Conservation (phyloP, 2,888 invertebrate genomes). For the Choreutis nemorana region DNA sequence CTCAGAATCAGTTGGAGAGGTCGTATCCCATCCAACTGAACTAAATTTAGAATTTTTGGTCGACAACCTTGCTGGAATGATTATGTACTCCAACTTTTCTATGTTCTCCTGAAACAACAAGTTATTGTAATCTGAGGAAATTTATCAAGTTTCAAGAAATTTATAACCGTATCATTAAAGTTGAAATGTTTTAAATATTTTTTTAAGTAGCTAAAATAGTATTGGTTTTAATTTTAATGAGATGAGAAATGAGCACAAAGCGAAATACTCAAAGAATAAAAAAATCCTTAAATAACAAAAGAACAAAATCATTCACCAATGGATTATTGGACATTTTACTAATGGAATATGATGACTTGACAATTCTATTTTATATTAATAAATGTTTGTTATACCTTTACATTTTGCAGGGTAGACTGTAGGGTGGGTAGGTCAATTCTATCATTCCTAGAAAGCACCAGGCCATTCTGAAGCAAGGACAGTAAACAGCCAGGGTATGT, state of each 20-base stretch:
- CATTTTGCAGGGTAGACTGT: conserved; percentile 30
- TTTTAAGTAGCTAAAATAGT: no score
- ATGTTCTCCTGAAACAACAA: conserved; percentile 29
- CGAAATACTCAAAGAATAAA: no score
- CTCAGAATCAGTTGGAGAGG: conserved; percentile 44
- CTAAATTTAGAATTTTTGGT: conserved; percentile 35
- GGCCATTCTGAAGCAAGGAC: conserved; percentile 32
- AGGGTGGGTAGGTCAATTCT: conserved; percentile 30
- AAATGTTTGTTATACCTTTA: conserved; percentile 27
- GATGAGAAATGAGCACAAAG: no score
- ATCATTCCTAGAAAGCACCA: conserved; percentile 25
- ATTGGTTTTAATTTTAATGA: no score
- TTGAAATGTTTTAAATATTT: no score
- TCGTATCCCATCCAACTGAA: conserved; percentile 33
- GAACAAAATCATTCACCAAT: no score
- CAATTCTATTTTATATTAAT: neutral
- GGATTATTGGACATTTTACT: neutral
- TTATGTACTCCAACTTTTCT: conserved; percentile 44
- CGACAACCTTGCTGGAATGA: conserved; percentile 38
- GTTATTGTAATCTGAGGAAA: no score
- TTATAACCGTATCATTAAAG: no score
- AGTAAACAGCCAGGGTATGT: conserved; percentile 47
- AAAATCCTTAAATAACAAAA: no score
- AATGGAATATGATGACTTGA: neutral
- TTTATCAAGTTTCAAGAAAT: no score